Conservation (phyloP, 2,888 invertebrate genomes). For the Tetragonisca angustula region DNA sequence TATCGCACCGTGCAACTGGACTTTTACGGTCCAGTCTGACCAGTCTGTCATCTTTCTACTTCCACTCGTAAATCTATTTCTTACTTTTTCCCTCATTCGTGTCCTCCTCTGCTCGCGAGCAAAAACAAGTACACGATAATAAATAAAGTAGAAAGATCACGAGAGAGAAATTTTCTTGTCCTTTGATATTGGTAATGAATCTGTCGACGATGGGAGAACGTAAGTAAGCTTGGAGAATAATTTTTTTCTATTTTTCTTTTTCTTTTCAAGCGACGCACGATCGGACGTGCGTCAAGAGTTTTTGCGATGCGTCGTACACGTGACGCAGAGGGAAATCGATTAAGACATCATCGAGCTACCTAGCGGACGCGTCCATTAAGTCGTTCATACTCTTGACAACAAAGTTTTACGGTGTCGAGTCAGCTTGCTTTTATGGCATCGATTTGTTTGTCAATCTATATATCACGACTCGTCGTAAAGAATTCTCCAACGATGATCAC, state of each 20-base stretch:
- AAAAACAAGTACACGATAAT: too few relatives aligned
- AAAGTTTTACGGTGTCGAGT: constrained; percentile 47
- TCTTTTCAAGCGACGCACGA: neutral
- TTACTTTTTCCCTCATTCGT: too few relatives aligned
- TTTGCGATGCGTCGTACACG: neutral
- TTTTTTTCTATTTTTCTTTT: neutral
- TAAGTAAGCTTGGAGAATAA: neutral
- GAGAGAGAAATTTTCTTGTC: neutral
- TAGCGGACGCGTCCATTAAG: constrained; percentile 39
- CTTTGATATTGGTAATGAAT: neutral
- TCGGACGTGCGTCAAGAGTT: constrained; percentile 13
- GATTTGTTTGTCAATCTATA: constrained; percentile 58
- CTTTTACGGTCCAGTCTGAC: neutral
- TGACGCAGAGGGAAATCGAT: constrained; percentile 39
- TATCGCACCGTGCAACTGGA: neutral
- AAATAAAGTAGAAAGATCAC: too few relatives aligned
- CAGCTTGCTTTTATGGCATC: constrained; percentile 47
- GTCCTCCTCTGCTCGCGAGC: too few relatives aligned
- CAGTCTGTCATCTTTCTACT: neutral
- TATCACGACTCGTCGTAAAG: constrained; percentile 52
- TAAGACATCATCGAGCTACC: constrained; percentile 34
- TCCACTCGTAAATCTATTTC: too few relatives aligned
- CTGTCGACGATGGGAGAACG: neutral
- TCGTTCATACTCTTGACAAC: constrained; percentile 27
- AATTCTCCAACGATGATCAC: constrained; percentile 34